A percentile compares a stretch with the other conserved stretches of the same genome.
Conservation (phyloP, 2,113 vertebrate genomes). For the Sturnira hondurensis region DNA sequence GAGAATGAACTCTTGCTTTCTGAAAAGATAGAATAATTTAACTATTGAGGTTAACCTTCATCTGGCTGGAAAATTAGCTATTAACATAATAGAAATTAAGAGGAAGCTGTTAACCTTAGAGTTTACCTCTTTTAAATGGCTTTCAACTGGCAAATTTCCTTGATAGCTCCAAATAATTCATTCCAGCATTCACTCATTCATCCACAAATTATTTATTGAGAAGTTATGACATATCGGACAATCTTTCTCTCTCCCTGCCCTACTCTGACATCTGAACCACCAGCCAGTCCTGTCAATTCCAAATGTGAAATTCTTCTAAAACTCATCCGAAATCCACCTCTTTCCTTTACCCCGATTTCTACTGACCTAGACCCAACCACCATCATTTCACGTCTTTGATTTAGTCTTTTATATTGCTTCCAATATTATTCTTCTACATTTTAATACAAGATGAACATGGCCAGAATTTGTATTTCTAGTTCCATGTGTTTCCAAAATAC, state of each 20-base stretch:
- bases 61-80: background rate
- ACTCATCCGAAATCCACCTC: background rate
- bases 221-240: background rate
- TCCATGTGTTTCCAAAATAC: background rate
- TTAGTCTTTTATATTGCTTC: background rate
- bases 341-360: background rate
- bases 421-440: background rate
- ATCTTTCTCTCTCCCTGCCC: background rate
- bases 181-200: background rate
- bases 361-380: background rate
- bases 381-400: background rate
- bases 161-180: background rate
- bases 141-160: background rate
- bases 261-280: background rate
- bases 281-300: background rate
- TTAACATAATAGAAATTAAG: too few species aligned
- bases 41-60: background rate
- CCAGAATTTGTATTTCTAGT: background rate
- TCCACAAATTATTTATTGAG: background rate
- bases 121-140: background rate
- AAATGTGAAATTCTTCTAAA: background rate
- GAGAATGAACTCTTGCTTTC: background rate
- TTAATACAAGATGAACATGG: background rate
- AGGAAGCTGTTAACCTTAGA: background rate
- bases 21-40: background rate